phyloP scores from a whole-genome alignment of 2,797 vertebrate genomes.

The Odontamblyopus lacepedii region DNA sequence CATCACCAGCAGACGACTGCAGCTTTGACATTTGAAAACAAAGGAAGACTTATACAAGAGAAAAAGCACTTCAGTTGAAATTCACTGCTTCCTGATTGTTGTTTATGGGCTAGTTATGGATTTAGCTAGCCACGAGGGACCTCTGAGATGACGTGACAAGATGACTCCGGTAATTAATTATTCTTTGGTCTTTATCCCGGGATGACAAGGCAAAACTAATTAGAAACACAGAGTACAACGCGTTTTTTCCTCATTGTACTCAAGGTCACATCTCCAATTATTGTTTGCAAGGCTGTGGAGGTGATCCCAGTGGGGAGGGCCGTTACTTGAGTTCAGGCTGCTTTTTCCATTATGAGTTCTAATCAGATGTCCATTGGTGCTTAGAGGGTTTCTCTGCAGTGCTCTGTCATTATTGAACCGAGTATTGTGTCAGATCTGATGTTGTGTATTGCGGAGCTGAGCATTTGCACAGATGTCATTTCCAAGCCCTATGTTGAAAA shows the following conservation, averaged over 20 bases:
- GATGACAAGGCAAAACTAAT: conserved; percentile 53
- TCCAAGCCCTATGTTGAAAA: not conserved
- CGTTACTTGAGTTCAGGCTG: conserved; percentile 48
- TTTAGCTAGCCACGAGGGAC: conserved; percentile 49
- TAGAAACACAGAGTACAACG: conserved; percentile 59
- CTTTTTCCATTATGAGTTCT: conserved; percentile 55
- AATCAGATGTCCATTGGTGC: conserved; percentile 58
- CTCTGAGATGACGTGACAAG: conserved; percentile 53
- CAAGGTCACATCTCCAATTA: conserved; percentile 66
- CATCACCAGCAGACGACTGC: conserved; percentile 29
- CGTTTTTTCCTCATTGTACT: conserved; percentile 25
- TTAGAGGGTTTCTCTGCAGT: conserved; percentile 26
- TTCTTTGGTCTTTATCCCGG: conserved; percentile 38
- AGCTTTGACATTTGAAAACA: conserved; percentile 44
- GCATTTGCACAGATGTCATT: not conserved
- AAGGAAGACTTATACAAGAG: conserved; percentile 42
- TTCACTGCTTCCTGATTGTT: conserved; percentile 46
- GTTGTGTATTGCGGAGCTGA: conserved; percentile 4
- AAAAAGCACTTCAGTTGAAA: conserved; percentile 48
- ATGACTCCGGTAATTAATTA: conserved; percentile 60
- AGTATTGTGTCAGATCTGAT: conserved; percentile 9
- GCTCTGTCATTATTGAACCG: conserved; percentile 7
- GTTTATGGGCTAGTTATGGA: conserved; percentile 57
- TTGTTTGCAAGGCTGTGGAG: conserved; percentile 53
- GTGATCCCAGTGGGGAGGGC: conserved; percentile 43